Evolutionary conservation across 2,888 invertebrate species (phyloP).

Genomic region (Cotesia congregata): DNA sequence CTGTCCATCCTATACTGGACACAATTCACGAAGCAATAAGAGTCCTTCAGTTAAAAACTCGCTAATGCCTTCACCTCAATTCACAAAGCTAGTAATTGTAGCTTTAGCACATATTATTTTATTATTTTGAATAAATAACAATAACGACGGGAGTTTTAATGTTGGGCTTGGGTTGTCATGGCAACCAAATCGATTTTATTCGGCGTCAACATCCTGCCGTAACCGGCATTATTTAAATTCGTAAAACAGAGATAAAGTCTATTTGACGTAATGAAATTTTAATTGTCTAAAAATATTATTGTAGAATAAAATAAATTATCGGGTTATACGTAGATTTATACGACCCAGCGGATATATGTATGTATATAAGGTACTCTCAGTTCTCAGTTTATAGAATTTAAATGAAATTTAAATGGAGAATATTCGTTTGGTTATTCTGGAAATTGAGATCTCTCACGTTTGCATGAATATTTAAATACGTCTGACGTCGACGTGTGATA

Average conservation of each 20-base stretch:
- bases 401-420: slow-evolving; percentile 4
- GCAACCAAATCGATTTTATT: not conserved
- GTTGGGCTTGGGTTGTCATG: not conserved
- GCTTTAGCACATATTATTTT: not conserved
- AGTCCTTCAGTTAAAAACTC: not conserved
- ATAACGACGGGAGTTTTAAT: not conserved
- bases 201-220: not conserved
- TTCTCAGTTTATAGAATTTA: not conserved
- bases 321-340: not conserved
- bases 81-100: not conserved
- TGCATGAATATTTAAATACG: slow-evolving; percentile 32
- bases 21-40: not conserved
- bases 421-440: slow-evolving; percentile 9
- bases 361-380: not conserved
- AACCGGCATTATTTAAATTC: not conserved
- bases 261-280: slow-evolving; percentile 30
- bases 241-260: not conserved
- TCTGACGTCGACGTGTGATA: slow-evolving; percentile 27
- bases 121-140: not conserved
- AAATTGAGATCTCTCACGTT: slow-evolving; percentile 9
- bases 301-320: not conserved
- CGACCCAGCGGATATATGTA: too few relatives aligned
- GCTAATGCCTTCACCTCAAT: not conserved
- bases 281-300: slow-evolving; percentile 18
- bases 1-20: slow-evolving; percentile 45